Evolutionary conservation across 30 jellyfish, hydroid and myxozoan species (phyloP).

Genomic region (Turritopsis dohrnii): DNA sequence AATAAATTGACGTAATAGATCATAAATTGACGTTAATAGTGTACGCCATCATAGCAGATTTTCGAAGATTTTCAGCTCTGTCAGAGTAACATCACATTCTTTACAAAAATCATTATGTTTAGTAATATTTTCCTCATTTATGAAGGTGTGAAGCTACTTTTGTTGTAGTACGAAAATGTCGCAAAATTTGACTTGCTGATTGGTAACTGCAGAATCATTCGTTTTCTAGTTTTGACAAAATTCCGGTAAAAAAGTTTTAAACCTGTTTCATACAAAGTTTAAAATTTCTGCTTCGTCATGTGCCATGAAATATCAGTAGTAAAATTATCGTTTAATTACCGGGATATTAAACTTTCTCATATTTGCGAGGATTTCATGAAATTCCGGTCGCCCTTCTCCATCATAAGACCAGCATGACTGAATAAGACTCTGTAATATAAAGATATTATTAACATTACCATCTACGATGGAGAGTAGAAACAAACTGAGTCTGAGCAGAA

Average conservation of each 20-base stretch:
- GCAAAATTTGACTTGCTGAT: not conserved
- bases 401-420: constrained; percentile 54
- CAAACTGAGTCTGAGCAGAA: too few species aligned
- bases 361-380: constrained; percentile 53
- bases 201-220: not conserved
- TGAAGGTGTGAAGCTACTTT: too few species aligned
- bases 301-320: too few species aligned
- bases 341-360: constrained; percentile 50
- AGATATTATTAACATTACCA: too few species aligned
- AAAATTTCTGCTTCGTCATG: too few species aligned
- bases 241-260: not conserved
- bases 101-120: too few species aligned
- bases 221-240: not conserved
- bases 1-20: not conserved
- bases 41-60: not conserved
- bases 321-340: constrained; percentile 26
- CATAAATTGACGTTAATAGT: not conserved
- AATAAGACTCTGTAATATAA: constrained; percentile 44
- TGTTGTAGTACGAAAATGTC: not conserved
- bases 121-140: too few species aligned
- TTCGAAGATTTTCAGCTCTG: too few species aligned
- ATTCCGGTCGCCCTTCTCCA: constrained; percentile 41
- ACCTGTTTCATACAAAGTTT: too few species aligned
- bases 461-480: not conserved
- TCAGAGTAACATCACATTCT: too few species aligned